These are phyloP conservation scores for Jordanella pulchra DNA, from an alignment of 2,797 vertebrate genomes.

Conservation along the genomic window DNA sequence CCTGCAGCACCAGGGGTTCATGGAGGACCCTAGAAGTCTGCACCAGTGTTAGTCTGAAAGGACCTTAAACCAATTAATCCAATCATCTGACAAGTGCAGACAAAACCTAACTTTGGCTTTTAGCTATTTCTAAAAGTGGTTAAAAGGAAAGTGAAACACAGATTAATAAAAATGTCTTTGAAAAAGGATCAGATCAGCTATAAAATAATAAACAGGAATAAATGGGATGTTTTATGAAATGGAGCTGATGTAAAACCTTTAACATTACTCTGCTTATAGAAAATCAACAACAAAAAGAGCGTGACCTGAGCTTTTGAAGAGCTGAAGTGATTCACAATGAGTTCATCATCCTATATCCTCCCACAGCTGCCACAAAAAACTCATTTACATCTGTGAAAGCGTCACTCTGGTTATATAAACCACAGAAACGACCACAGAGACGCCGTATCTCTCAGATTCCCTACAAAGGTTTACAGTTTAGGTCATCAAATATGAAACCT, in stretches of 20 bases:
- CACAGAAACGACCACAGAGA: conserved; percentile 8
- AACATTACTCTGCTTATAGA: neutral
- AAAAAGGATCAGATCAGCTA: neutral
- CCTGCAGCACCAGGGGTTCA: no score
- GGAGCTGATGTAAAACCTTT: neutral
- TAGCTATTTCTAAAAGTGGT: no score
- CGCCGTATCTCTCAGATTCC: neutral
- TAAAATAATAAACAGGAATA: neutral
- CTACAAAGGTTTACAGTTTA: neutral
- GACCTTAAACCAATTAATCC: no score
- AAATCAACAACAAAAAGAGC: neutral
- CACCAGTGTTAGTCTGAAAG: no score
- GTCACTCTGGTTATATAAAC: conserved; percentile 32
- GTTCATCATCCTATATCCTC: conserved; percentile 27
- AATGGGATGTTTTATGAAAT: neutral
- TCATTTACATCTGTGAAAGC: conserved; percentile 27
- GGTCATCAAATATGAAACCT: neutral
- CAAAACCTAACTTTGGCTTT: no score
- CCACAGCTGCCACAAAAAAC: conserved; percentile 40
- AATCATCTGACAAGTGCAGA: no score
- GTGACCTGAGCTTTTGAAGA: neutral
- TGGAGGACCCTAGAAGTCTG: no score
- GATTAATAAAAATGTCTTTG: no score
- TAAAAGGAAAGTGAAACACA: no score
- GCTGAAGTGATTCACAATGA: conserved; percentile 33